phyloP scores from a whole-genome alignment of 2,888 invertebrate species.

The Andrena chrysosceles region DNA sequence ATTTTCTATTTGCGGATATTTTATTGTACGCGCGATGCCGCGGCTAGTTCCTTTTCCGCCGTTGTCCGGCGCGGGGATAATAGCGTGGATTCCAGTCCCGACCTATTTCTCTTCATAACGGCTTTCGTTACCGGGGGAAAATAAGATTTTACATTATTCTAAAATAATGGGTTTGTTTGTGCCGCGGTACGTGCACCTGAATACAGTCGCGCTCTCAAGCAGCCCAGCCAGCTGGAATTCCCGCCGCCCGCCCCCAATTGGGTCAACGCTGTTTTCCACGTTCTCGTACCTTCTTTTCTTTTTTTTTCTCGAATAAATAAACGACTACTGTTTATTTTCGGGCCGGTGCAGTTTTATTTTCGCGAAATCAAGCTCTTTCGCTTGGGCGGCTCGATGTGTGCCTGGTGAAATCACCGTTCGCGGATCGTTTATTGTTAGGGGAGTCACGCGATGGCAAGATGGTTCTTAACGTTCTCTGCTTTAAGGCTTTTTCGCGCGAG shows the following conservation, averaged over 20 bases:
- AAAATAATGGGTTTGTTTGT: slow-evolving; percentile 62
- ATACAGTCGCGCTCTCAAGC: neutral
- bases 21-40: slow-evolving; percentile 27
- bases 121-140: slow-evolving; percentile 50
- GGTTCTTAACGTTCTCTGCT: no score
- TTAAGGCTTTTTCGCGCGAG: no score
- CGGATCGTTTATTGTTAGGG: slow-evolving; percentile 17
- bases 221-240: slow-evolving; percentile 26
- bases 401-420: no score
- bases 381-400: no score
- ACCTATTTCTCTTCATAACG: slow-evolving; percentile 61
- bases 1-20: slow-evolving; percentile 58
- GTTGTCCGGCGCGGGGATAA: slow-evolving; percentile 22
- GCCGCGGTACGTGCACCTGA: slow-evolving; percentile 37
- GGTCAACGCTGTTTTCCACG: slow-evolving; percentile 30
- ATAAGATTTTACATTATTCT: slow-evolving; percentile 60
- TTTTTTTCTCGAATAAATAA: neutral
- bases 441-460: neutral
- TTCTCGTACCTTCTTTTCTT: neutral
- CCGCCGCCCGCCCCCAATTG: slow-evolving; percentile 11
- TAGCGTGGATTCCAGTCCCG: slow-evolving; percentile 42
- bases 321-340: neutral
- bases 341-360: neutral
- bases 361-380: neutral
- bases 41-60: slow-evolving; percentile 16